Conservation (phyloP, 2,797 vertebrate genomes). For the Poecilia gillii region DNA sequence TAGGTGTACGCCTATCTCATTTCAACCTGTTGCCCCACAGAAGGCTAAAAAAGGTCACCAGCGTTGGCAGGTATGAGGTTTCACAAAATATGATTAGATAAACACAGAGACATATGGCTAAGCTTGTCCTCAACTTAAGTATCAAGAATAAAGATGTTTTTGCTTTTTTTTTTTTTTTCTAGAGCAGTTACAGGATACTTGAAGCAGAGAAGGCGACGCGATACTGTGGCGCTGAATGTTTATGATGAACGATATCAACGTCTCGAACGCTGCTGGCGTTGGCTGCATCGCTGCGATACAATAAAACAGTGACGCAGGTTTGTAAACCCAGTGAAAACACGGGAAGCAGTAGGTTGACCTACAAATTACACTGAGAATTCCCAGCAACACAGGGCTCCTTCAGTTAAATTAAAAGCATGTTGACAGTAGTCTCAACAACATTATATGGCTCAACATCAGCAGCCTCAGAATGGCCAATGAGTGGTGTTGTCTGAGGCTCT, state of each 20-base stretch:
- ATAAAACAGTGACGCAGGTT: background rate
- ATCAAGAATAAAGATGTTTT: constrained; percentile 1
- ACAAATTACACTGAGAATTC: constrained; percentile 1
- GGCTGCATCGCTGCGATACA: background rate
- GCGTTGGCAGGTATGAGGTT: constrained; percentile 36
- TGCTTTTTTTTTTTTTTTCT: background rate
- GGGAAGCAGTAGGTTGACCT: background rate
- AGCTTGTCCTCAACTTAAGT: background rate
- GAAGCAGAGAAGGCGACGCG: background rate
- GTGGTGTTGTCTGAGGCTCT: background rate
- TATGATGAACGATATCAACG: background rate
- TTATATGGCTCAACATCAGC: background rate
- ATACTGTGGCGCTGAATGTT: background rate
- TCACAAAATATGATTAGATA: constrained; percentile 32
- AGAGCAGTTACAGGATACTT: background rate
- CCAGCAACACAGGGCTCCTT: background rate
- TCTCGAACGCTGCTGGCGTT: background rate
- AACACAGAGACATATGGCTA: constrained; percentile 27
- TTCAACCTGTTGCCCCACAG: constrained; percentile 61
- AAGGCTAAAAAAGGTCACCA: constrained; percentile 57
- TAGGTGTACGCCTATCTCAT: constrained; percentile 73
- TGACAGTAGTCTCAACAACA: background rate
- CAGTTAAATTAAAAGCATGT: background rate
- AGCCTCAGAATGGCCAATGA: background rate
- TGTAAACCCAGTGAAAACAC: background rate